Evolutionary conservation across 2,113 vertebrate species (phyloP), one percentile per base, ranked within the genome.

Genomic region (Grammomys surdaster): DNA sequence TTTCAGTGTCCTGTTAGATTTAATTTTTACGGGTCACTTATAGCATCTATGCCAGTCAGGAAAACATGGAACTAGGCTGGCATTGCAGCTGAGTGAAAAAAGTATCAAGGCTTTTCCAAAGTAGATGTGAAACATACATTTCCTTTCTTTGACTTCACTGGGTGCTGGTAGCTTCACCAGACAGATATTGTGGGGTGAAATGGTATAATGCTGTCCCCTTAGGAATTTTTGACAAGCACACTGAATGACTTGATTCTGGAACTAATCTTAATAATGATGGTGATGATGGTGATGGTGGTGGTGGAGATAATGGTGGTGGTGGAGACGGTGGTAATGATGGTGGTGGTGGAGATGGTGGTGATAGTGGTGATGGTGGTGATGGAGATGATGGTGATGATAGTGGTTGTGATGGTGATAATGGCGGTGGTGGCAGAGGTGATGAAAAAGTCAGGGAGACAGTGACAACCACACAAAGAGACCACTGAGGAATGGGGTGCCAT

Each of bases 1-100:
- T 98, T 97, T 98, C 98, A 97, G 97, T 98, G 98, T 98, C 98
- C 97, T 97, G 94, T 98, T 99, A 98, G 98, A 98, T 98, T 98
- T 98, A 98, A 98, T 99, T 98, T 90, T 98, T 98, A 98, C 97
- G 96, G 97, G 96, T 98, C 97, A 97, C 98, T 98, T 98, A 97
- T 98, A 98, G 97, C 95, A 90, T 98, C 82, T 94, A 96, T 98
- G 96, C 95, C 97, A 98, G 98, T 98, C 98, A 98, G 96, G 98
- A 94, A 97, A 97, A 98, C 97, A 98, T 98, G 96, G 98, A 98
- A 98, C 97, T 94, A 75, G 98, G 98, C 98, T 98, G 98, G 97
- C 97, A 98, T 98, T 98, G 95, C 91, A 96, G 95, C 95, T 98
- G 98, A 97, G 95, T 98, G 98, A 98, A 97, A 98, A 98, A 98